These are phyloP conservation scores for Rhagonycha lutea DNA, from an alignment of 2,888 invertebrate species.

Conservation along the genomic window DNA sequence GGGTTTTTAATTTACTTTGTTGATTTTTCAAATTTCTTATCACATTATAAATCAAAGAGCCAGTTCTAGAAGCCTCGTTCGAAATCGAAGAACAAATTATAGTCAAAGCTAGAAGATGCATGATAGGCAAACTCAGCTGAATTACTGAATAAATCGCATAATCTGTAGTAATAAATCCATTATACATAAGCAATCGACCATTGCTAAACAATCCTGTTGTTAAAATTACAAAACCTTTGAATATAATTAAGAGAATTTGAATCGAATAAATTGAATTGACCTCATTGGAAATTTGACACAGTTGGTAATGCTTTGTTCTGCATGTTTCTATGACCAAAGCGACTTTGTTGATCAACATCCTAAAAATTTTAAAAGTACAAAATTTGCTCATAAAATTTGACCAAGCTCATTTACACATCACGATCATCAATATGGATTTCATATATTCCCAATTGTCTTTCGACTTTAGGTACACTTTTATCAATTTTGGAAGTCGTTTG, in stretches of 20 bases:
- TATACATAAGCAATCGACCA: background rate
- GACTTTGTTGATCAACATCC: background rate
- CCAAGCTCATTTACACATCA: background rate
- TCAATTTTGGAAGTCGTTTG: background rate
- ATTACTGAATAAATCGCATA: background rate
- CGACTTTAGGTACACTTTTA: background rate
- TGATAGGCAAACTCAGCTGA: background rate
- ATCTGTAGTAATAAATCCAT: background rate
- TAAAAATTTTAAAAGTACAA: background rate
- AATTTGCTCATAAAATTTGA: background rate
- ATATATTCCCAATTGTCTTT: background rate
- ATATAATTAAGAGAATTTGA: background rate
- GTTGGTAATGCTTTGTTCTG: background rate
- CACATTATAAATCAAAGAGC: background rate
- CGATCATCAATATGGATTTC: background rate
- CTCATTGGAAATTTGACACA: background rate
- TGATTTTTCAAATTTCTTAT: background rate
- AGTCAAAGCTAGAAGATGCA: background rate
- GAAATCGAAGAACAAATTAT: slow-evolving; percentile 1
- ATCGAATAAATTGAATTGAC: background rate
- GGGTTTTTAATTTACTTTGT: background rate
- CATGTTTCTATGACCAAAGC: background rate
- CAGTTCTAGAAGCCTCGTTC: background rate
- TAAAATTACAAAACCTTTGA: background rate
- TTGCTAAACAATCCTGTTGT: background rate